A percentile compares a stretch with the other conserved stretches of the same genome.
These are phyloP conservation scores for Gari tellinella DNA, from an alignment of 2,888 invertebrate species.

Conservation along the genomic window DNA sequence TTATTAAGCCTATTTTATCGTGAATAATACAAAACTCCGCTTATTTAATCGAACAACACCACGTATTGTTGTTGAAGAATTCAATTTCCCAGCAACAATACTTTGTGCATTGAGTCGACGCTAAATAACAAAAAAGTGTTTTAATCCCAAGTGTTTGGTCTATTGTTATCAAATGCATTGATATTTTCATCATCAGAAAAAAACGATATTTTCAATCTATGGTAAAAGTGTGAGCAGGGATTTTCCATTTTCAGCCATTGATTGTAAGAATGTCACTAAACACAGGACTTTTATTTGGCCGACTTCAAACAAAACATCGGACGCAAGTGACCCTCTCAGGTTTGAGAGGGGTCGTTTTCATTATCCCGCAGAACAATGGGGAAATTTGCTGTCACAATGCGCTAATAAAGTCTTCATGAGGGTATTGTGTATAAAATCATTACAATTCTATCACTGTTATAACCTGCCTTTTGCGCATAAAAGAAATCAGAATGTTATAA, in stretches of 20 bases:
- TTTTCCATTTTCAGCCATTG: constrained; percentile 64
- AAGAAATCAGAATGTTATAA: too few relatives aligned
- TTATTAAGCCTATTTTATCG: constrained; percentile 52
- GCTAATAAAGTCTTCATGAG: constrained; percentile 58
- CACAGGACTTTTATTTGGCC: constrained; percentile 27
- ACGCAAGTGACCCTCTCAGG: constrained; percentile 47
- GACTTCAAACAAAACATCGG: constrained; percentile 54
- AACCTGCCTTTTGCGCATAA: too few relatives aligned
- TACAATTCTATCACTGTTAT: constrained; percentile 45
- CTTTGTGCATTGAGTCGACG: constrained; percentile 51
- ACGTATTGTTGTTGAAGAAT: constrained; percentile 55
- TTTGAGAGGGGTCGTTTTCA: constrained; percentile 42
- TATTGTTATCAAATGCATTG: constrained; percentile 52
- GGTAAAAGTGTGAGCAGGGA: constrained; percentile 56
- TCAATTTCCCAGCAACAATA: constrained; percentile 62
- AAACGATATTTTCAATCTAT: constrained; percentile 61
- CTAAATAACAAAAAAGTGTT: constrained; percentile 63
- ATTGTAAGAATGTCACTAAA: constrained; percentile 61
- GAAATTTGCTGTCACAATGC: constrained; percentile 57
- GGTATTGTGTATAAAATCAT: constrained; percentile 53
- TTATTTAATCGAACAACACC: constrained; percentile 58
- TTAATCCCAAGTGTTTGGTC: constrained; percentile 57
- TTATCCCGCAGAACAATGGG: constrained; percentile 50
- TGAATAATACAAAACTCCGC: constrained; percentile 46
- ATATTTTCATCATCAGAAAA: constrained; percentile 59